Percentiles rank a stretch among this genome's conserved stretches.
These are phyloP conservation scores for Hypolimnas misippus DNA, from an alignment of 2,888 invertebrate species.

Conservation along the genomic window DNA sequence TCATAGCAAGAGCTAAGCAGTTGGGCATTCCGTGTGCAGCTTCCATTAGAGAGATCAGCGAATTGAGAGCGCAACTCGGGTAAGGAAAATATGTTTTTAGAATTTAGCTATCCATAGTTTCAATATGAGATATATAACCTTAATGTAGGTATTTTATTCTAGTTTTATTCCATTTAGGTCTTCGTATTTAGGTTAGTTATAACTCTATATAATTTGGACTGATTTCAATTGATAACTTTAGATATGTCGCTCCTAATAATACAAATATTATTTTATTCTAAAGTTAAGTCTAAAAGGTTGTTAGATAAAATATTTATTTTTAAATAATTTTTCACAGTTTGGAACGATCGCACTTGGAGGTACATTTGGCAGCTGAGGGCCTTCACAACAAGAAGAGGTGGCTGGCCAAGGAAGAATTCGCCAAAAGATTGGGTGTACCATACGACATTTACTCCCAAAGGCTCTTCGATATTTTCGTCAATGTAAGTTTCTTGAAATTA, in stretches of 20 bases:
- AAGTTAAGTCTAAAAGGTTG: too few species aligned
- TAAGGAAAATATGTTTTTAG: slow-evolving; percentile 61
- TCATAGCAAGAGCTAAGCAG: slow-evolving; percentile 93
- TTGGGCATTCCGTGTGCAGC: slow-evolving; percentile 91
- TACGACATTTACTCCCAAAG: slow-evolving; percentile 80
- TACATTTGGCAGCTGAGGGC: slow-evolving; percentile 63
- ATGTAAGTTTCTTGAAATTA: slow-evolving; percentile 66
- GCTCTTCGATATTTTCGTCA: slow-evolving; percentile 87
- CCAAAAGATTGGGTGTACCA: slow-evolving; percentile 85
- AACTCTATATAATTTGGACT: too few species aligned
- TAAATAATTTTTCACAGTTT: too few species aligned
- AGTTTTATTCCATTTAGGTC: too few species aligned
- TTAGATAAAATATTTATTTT: too few species aligned
- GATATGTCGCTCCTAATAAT: too few species aligned
- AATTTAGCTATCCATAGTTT: too few species aligned
- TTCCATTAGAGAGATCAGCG: slow-evolving; percentile 90
- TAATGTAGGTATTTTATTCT: too few species aligned
- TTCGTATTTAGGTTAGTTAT: too few species aligned
- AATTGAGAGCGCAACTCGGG: slow-evolving; percentile 90
- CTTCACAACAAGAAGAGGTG: slow-evolving; percentile 49
- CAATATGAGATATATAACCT: too few species aligned
- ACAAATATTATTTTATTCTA: too few species aligned
- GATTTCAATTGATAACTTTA: too few species aligned
- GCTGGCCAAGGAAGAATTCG: slow-evolving; percentile 80
- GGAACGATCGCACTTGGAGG: slow-evolving; percentile 81